Base-by-base conservation (phyloP, 2,888 invertebrate species). In the Blastobasis lacticolella region DNA sequence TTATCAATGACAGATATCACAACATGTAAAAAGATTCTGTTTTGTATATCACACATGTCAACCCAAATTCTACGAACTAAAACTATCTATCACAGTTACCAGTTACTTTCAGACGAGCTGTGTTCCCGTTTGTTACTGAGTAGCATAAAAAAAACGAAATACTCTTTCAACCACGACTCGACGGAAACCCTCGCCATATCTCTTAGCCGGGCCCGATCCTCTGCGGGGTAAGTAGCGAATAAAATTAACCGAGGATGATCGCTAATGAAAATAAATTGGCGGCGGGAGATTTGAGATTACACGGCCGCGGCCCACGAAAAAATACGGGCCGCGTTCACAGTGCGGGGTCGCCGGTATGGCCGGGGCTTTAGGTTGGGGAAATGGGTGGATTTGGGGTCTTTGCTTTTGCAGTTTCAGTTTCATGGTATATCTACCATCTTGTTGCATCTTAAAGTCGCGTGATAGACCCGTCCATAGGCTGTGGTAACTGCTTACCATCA, bases 161-260 rank as follows among this genome's bases (percentile, higher is more conserved):
- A n/a, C n/a, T n/a, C n/a, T n/a, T n/a, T n/a, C n/a, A n/a, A n/a
- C n/a, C 4, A 9, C 4, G 6, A 40, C 3, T 23, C 23, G 23
- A 1, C 5, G 2, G 37, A 49, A 84, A 66, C 78, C 69, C 0
- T 69, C 58, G 80, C 83, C 76, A 62, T 52, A 61, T 46, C 58
- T 45, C 51, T 43, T 54, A 57, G 47, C 71, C 59, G 58, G 75
- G 75, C 69, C 73, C 78, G 76, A 80, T 80, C 78, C 75, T 77
- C 71, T 71, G 69, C 75, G 68, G 82, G 77, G 85, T 86, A 88
- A 88, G 85, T 85, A 88, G 86, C 83, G 90, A 90, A 90, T 90
- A 89, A 90, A 91, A 91, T 91, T 90, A 90, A 89, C 88, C 84
- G 84, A 84, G 89, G 90, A 90, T 90, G 89, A 91, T 91, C 90